phyloP scores from a whole-genome alignment of 2,797 vertebrate genomes.

The Odontamblyopus rebecca region DNA sequence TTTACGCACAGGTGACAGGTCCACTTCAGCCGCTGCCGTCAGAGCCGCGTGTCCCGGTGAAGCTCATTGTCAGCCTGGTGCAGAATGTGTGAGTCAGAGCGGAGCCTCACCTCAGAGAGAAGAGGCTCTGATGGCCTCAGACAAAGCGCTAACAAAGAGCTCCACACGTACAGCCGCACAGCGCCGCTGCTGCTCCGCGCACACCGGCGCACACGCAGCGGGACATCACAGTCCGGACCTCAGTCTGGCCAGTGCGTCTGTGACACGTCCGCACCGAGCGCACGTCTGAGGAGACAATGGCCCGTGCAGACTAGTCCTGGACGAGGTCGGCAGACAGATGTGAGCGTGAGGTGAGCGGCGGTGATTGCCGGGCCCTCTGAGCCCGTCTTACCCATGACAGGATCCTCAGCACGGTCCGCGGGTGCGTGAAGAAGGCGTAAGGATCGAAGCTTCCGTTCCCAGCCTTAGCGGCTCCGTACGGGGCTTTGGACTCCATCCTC shows the following conservation, averaged over 20 bases:
- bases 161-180: neutral
- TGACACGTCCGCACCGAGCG: neutral
- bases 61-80: constrained; percentile 1
- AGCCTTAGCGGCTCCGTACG: constrained; percentile 88
- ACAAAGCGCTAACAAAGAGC: constrained; percentile 11
- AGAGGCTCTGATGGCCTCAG: neutral
- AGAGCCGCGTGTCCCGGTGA: neutral
- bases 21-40: neutral
- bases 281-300: neutral
- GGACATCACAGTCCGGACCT: neutral
- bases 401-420: constrained; percentile 87
- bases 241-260: neutral
- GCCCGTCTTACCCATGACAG: constrained; percentile 84
- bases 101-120: neutral
- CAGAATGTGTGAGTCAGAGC: constrained; percentile 7
- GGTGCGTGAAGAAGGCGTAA: constrained; percentile 86
- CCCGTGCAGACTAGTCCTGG: neutral
- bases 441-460: constrained; percentile 83
- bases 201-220: neutral
- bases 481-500: constrained; percentile 76
- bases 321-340: neutral
- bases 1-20: neutral
- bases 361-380: constrained; percentile 41
- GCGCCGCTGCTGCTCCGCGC: neutral
- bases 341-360: constrained; percentile 26